Evolutionary conservation across 2,113 vertebrate species (phyloP).

Genomic region (Cisticola juncidis): DNA sequence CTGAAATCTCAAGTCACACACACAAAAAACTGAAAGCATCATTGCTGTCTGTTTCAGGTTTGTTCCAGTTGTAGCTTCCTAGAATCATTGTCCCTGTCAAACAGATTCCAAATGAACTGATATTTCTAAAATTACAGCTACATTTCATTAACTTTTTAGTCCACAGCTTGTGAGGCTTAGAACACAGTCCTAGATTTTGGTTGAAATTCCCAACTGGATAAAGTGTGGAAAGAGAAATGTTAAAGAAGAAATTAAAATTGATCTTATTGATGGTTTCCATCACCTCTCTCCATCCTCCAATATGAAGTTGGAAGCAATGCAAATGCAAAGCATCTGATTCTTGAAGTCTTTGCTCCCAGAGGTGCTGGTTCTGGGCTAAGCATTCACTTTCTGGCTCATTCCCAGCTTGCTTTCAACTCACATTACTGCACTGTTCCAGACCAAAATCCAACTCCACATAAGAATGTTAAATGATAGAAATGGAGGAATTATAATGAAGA

Average conservation of each 20-base stretch:
- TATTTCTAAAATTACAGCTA: conserved; percentile 12
- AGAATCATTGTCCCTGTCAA: not conserved
- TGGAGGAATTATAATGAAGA: not conserved
- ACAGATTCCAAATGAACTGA: not conserved
- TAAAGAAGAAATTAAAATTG: conserved; percentile 15
- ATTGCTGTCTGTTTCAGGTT: conserved; percentile 2
- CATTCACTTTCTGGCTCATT: conserved; percentile 9
- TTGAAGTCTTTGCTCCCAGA: conserved; percentile 26
- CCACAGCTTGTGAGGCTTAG: not conserved
- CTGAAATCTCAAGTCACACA: not conserved
- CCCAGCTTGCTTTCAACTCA: conserved; percentile 29
- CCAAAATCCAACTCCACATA: conserved; percentile 9
- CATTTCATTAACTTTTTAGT: not conserved
- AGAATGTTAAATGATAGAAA: conserved; percentile 11
- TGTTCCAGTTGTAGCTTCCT: not conserved
- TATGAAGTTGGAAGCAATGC: not conserved
- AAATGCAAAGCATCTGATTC: conserved; percentile 40
- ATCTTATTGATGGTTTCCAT: conserved; percentile 27
- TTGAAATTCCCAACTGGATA: not conserved
- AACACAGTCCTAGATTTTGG: not conserved
- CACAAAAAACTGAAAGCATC: not conserved
- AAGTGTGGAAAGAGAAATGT: not conserved
- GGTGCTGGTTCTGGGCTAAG: conserved; percentile 36
- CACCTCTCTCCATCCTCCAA: not conserved
- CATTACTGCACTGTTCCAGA: conserved; percentile 2